Percentiles rank a stretch among this genome's conserved stretches.
phyloP scores from a whole-genome alignment of 2,797 vertebrate genomes.

The Pagetopsis macropterus region DNA sequence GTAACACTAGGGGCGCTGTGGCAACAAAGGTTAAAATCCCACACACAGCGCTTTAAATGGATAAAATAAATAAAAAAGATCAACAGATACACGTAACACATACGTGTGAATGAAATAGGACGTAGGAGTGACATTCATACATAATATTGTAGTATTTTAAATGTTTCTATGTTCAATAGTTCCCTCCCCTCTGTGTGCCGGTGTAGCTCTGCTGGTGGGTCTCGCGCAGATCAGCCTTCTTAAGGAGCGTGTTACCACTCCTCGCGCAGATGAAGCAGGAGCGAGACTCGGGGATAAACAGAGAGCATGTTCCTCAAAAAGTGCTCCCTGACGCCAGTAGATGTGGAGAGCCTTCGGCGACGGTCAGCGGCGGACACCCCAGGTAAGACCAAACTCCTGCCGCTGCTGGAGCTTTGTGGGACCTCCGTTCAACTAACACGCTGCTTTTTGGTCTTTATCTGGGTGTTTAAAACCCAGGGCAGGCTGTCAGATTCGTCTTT shows the following conservation, averaged over 20 bases:
- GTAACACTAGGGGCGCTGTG: neutral
- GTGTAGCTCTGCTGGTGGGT: neutral
- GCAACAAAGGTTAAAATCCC: neutral
- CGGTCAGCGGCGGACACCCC: constrained; percentile 70
- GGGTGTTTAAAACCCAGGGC: neutral
- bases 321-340: constrained; percentile 42
- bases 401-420: fast-evolving
- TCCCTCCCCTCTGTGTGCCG: neutral
- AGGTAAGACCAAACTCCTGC: constrained; percentile 66
- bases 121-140: too few species aligned
- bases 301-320: constrained; percentile 63
- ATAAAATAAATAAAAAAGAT: too few species aligned
- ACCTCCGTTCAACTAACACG: neutral
- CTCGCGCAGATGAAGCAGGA: neutral
- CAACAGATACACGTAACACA: too few species aligned
- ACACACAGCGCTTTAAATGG: neutral
- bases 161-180: too few species aligned
- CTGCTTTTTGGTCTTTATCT: neutral
- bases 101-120: neutral
- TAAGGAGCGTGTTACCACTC: neutral
- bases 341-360: constrained; percentile 70
- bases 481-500: neutral
- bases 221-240: neutral
- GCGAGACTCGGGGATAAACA: neutral
- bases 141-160: neutral